Conservation (phyloP, 30 jellyfish, hydroid and myxozoan genomes). For the Mastigias papua region DNA sequence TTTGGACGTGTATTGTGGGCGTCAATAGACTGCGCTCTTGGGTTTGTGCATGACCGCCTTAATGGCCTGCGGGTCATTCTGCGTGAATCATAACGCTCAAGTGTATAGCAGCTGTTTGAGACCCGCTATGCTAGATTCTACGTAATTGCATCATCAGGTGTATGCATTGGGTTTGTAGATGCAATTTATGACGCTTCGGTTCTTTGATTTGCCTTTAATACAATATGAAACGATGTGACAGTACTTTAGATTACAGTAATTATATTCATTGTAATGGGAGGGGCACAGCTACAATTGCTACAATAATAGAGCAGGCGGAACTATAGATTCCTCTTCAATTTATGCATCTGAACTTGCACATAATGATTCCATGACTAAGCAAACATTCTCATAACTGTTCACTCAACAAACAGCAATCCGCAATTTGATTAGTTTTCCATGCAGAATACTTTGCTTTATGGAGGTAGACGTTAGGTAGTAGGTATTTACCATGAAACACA, state of each 20-base stretch:
- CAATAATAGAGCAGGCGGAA: background rate
- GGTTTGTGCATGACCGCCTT: constrained; percentile 91
- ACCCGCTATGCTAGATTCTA: constrained; percentile 32
- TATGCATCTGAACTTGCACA: background rate
- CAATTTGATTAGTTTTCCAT: too few species aligned
- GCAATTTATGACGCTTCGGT: background rate
- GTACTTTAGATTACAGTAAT: background rate
- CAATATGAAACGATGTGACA: background rate
- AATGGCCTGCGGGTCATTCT: constrained; percentile 75
- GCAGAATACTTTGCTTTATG: background rate
- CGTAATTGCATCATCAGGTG: constrained; percentile 27
- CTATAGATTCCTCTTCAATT: background rate
- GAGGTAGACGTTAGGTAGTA: too few species aligned
- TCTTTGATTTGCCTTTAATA: constrained; percentile 5
- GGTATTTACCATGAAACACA: too few species aligned
- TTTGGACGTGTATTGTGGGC: constrained; percentile 81
- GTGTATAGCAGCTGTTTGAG: constrained; percentile 57
- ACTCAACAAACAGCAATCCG: background rate
- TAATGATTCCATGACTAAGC: background rate
- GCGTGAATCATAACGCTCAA: constrained; percentile 54
- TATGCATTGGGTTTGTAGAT: constrained; percentile 6
- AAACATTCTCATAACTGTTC: background rate
- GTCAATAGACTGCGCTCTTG: constrained; percentile 79
- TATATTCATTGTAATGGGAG: background rate
- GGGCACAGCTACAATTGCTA: background rate